Evolutionary conservation across 2,888 invertebrate species (phyloP).

Genomic region (Rotaria macrura): DNA sequence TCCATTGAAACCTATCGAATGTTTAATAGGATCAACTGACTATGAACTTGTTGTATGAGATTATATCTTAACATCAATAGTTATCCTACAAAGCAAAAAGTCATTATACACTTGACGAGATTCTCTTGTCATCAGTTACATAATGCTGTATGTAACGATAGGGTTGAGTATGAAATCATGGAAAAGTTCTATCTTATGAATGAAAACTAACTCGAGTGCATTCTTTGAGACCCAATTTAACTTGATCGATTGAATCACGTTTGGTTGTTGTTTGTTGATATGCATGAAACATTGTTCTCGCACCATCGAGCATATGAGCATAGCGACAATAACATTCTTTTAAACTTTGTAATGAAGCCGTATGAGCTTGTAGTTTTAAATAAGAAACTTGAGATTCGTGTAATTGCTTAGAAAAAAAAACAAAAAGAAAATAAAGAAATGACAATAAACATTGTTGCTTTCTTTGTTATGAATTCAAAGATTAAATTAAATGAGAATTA

Average conservation of each 20-base stretch:
- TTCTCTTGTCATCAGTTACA: neutral
- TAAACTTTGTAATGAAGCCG: conserved; percentile 12
- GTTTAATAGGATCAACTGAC: no score
- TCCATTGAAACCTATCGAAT: no score
- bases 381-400: conserved; percentile 3
- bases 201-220: neutral
- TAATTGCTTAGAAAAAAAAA: neutral
- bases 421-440: neutral
- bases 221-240: conserved; percentile 1
- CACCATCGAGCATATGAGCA: conserved; percentile 1
- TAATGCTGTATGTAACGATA: neutral
- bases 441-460: no score
- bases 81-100: no score
- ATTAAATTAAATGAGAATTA: neutral
- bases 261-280: neutral
- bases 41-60: no score
- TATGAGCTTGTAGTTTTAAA: conserved; percentile 13
- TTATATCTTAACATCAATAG: no score
- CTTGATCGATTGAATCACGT: neutral
- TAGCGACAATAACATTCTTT: conserved; percentile 13
- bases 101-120: no score
- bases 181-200: no score
- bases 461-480: no score
- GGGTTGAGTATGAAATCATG: no score
- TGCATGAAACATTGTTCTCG: conserved; percentile 11